Conservation (phyloP, 1,140 invertebrate genomes). For the Drosophila ironensis region DNA sequence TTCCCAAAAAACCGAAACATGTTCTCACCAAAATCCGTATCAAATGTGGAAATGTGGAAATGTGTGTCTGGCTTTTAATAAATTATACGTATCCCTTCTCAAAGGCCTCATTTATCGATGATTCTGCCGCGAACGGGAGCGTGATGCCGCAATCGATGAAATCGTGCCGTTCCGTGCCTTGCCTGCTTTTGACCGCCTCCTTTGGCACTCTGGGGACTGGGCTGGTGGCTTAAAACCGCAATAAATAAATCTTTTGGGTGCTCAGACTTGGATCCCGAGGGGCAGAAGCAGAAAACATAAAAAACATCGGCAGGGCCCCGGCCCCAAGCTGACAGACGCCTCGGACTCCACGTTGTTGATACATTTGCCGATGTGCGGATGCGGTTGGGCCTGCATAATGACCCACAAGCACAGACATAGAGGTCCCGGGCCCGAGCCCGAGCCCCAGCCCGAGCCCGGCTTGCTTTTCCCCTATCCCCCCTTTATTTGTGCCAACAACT, state of each 20-base stretch:
- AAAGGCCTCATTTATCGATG: slow-evolving; percentile 22
- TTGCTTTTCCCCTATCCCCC: too few species aligned
- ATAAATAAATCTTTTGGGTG: slow-evolving; percentile 74
- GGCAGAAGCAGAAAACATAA: neutral
- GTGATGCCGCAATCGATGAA: slow-evolving; percentile 43
- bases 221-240: slow-evolving; percentile 58
- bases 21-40: slow-evolving; percentile 28
- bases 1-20: neutral
- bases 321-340: slow-evolving; percentile 29
- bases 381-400: slow-evolving; percentile 66
- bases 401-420: slow-evolving; percentile 66
- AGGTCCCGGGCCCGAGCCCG: too few species aligned
- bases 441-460: too few species aligned
- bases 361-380: slow-evolving; percentile 23
- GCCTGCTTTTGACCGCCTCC: too few species aligned
- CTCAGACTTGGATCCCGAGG: slow-evolving; percentile 38
- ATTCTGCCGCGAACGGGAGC: slow-evolving; percentile 10
- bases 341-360: slow-evolving; percentile 12
- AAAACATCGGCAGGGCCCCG: neutral
- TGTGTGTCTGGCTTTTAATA: slow-evolving; percentile 7
- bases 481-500: slow-evolving; percentile 69
- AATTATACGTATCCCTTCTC: slow-evolving; percentile 20
- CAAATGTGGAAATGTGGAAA: slow-evolving; percentile 1
- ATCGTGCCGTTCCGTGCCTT: too few species aligned
- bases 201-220: slow-evolving; percentile 22